Base-by-base conservation (phyloP, 2,797 vertebrate genomes). In the Anabacerthia variegaticeps region DNA sequence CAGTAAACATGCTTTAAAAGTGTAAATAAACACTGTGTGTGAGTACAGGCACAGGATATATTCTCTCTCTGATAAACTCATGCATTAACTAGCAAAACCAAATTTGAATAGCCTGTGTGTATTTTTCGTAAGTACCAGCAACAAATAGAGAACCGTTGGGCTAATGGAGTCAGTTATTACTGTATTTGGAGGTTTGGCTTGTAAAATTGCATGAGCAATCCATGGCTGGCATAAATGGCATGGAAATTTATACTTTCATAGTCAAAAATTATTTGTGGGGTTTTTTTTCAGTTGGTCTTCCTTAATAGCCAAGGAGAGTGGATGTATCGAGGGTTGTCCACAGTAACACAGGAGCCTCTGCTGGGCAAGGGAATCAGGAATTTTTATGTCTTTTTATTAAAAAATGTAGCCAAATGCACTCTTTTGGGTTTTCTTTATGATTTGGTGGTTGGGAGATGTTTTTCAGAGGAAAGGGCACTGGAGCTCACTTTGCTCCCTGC, bases 1-100 rank as follows among this genome's bases (percentile, higher is more conserved):
- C 74, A 76, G 89, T 93, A 95, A 95, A 95, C 74, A 85, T 7
- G 18, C 65, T 84, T 94, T 88, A 23, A 76, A 86, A 93, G 34
- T 76, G 67, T 80, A 89, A 95, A 94, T 63, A 93, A 95, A 82
- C 78, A 80, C 32, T 48, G 34, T 32, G 36, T 65, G 46, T n/a
- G 27, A 65, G 52, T 79, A 51, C 34, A 59, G 77, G 65, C 72
- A 88, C 52, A 85, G 83, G 80, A 92, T 56, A 39, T 73, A 43
- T 69, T 90, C 36, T 75, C 36, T 58, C 52, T 92, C 83, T 74
- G 74, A 91, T 82, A 93, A 86, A 81, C 39, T 69, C 81, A n/a
- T 0, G 22, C 54, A 51, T 83, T 92, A 93, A 65, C 68, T 91
- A 81, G 83, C 43, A 86, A 92, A 92, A 27, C 8, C 37, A 73